phyloP scores from a whole-genome alignment of 1,140 invertebrate genomes.

The Aricia agestis region DNA sequence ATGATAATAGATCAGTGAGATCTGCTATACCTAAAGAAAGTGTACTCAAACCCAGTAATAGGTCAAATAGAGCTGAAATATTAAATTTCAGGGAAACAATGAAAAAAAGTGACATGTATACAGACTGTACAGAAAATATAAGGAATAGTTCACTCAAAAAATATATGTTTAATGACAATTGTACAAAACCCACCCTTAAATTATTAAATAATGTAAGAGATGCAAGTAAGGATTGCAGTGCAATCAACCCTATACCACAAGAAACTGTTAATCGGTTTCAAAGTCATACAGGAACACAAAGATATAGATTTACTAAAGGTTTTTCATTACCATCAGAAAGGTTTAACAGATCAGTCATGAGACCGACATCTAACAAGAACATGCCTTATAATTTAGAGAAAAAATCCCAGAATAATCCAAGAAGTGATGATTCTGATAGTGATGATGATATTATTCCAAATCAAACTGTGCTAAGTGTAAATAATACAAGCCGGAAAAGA shows the following conservation, averaged over 20 bases:
- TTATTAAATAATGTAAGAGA: background rate
- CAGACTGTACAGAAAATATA: constrained; percentile 41
- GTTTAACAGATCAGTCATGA: constrained; percentile 43
- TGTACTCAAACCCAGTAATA: constrained; percentile 24
- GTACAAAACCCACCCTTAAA: background rate
- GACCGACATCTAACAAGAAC: constrained; percentile 28
- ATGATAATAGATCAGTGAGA: constrained; percentile 48
- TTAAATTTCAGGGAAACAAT: constrained; percentile 32
- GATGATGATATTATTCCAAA: constrained; percentile 46
- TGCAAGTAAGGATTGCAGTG: background rate
- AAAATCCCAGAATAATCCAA: background rate
- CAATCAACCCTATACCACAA: background rate
- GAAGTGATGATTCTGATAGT: constrained; percentile 31
- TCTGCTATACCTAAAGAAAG: constrained; percentile 41
- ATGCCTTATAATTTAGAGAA: constrained; percentile 1
- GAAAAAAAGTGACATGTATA: constrained; percentile 39
- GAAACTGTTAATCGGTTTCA: background rate
- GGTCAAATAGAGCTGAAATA: constrained; percentile 35
- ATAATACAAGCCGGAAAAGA: constrained; percentile 36
- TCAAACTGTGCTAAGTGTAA: constrained; percentile 27
- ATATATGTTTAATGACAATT: constrained; percentile 29
- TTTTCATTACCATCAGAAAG: constrained; percentile 54
- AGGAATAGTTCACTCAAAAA: constrained; percentile 39
- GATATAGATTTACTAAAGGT: constrained; percentile 50
- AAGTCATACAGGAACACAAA: constrained; percentile 30